phyloP scores from a whole-genome alignment of 1,140 invertebrate species.

The Eubasilissa regina region DNA sequence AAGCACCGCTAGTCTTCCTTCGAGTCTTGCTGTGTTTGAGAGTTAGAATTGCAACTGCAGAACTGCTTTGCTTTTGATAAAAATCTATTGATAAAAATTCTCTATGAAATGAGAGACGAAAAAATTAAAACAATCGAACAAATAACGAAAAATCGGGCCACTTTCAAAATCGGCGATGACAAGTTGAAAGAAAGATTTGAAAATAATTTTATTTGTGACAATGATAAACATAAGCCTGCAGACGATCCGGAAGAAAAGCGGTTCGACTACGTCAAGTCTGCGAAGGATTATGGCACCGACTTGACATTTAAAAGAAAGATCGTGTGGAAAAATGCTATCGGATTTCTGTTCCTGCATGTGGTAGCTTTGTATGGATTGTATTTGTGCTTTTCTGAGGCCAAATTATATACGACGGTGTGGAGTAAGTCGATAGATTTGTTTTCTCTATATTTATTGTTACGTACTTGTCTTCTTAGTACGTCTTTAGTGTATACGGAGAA shows the following conservation, averaged over 20 bases:
- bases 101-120: not conserved
- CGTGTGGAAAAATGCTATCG: slow-evolving; percentile 72
- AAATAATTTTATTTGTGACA: too few relatives aligned
- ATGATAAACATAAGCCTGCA: not conserved
- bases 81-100: too few relatives aligned
- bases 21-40: too few relatives aligned
- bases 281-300: slow-evolving; percentile 17
- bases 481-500: too few relatives aligned
- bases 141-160: too few relatives aligned
- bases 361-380: slow-evolving; percentile 66
- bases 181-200: too few relatives aligned
- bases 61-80: too few relatives aligned
- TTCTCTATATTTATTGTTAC: not conserved
- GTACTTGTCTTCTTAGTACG: too few relatives aligned
- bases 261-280: not conserved
- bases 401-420: slow-evolving; percentile 59
- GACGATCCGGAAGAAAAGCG: not conserved
- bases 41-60: too few relatives aligned
- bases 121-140: too few relatives aligned
- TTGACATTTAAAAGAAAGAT: slow-evolving; percentile 65
- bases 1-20: too few relatives aligned
- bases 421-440: slow-evolving; percentile 27
- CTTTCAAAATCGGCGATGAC: too few relatives aligned
- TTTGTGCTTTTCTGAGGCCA: slow-evolving; percentile 60
- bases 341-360: slow-evolving; percentile 69